phyloP scores from a whole-genome alignment of 2,113 vertebrate genomes.

The Oostethus manadensis region DNA sequence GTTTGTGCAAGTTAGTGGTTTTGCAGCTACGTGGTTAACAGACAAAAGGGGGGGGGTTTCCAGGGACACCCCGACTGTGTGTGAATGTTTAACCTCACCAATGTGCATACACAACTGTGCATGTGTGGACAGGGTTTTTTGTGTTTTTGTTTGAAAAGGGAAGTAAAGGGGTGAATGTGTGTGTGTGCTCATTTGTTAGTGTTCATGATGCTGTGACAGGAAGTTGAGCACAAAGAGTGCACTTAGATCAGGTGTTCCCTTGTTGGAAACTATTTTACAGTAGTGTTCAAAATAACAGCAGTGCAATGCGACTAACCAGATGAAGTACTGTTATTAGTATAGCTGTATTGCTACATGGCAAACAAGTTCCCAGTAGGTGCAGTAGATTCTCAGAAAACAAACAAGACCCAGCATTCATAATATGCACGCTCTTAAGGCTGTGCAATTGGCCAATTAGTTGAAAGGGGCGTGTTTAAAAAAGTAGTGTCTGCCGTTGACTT shows the following conservation, averaged over 20 bases:
- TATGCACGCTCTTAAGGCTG: too few relatives aligned
- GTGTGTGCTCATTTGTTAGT: not conserved
- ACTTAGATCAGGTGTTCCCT: conserved; percentile 66
- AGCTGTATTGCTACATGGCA: too few relatives aligned
- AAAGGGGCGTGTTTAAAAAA: too few relatives aligned
- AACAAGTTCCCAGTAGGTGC: too few relatives aligned
- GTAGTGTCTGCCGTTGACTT: too few relatives aligned
- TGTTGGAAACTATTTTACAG: conserved; percentile 23
- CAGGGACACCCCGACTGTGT: conserved; percentile 59
- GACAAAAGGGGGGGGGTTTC: conserved; percentile 56
- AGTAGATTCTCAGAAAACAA: too few relatives aligned
- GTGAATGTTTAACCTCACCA: conserved; percentile 6
- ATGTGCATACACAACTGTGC: not conserved
- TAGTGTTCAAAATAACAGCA: not conserved
- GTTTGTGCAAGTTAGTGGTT: conserved; percentile 49
- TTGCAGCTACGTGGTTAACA: conserved; percentile 48
- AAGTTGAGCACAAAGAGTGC: conserved; percentile 53
- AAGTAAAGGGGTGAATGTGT: not conserved
- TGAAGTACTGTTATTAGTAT: too few relatives aligned
- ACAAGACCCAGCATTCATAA: too few relatives aligned
- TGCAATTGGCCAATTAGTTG: too few relatives aligned
- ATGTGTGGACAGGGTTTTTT: not conserved
- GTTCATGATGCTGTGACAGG: conserved; percentile 50
- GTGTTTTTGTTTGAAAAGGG: not conserved
- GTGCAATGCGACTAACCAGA: too few relatives aligned